Evolutionary conservation across 2,797 vertebrate species (phyloP).

Genomic region (Hyperoplus lanceolatus): DNA sequence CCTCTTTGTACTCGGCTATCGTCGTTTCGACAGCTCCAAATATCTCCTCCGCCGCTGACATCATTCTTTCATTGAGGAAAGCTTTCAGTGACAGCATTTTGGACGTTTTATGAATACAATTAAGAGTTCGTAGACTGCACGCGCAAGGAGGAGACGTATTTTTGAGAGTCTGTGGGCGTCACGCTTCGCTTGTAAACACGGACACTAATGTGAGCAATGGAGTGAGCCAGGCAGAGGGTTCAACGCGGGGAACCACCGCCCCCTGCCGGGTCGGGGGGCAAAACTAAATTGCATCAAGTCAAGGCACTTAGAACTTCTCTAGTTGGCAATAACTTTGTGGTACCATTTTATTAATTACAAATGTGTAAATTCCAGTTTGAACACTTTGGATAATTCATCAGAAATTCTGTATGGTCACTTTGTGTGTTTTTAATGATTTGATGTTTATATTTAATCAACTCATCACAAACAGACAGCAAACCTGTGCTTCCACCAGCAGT

Average conservation of each 20-base stretch:
- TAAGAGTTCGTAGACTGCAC: background rate
- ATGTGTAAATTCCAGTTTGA: background rate
- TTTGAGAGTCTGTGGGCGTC: constrained; percentile 64
- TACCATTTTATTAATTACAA: background rate
- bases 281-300: background rate
- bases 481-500: background rate
- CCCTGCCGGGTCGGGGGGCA: constrained; percentile 55
- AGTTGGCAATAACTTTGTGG: background rate
- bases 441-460: background rate
- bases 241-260: constrained; percentile 18
- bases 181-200: constrained; percentile 83
- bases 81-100: constrained; percentile 70
- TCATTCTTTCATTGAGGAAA: constrained; percentile 74
- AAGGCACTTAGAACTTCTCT: background rate
- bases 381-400: background rate
- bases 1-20: constrained; percentile 78
- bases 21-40: constrained; percentile 77
- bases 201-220: constrained; percentile 52
- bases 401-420: background rate
- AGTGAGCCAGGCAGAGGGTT: background rate
- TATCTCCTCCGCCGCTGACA: constrained; percentile 79
- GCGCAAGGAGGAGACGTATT: constrained; percentile 24
- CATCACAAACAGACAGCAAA: background rate
- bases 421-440: background rate
- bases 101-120: background rate